Evolutionary conservation across 2,113 vertebrate genomes (phyloP), one percentile per base, ranked within the genome.

Genomic region (Solea senegalensis): DNA sequence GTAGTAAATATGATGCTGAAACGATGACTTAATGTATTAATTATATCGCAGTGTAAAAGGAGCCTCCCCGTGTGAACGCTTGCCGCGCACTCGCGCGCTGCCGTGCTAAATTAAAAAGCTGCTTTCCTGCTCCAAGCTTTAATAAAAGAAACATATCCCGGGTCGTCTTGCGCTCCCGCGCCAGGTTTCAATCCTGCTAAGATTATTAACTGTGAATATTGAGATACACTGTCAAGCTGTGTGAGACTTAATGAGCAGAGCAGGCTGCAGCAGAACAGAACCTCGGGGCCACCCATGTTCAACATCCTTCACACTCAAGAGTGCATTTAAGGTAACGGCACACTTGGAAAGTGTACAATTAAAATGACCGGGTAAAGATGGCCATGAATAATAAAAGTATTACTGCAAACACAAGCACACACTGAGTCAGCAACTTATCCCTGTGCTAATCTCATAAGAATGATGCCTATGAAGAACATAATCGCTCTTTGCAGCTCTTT

Each of bases 61-160:
- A 27, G 48, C 16, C 40, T 52, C 5, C 21, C 16, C 58, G 64
- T 74, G 49, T 52, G 53, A 68, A 78, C 52, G 26, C 13, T 51
- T 73, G 28, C 34, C 5, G 3, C 34, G 5, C 5, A 34, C 83
- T 83, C 81, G 69, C 69, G 69, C 72, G 41, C 67, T 28, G 43
- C 28, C 59, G 75, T 69, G 48, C 56, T 80, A 46, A 69, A 41
- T 48, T 73, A 45, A 54, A 46, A 69, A 45, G 16, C 1, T 48
- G 10, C 59, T 34, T 16, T 52, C 55, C 55, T 8, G 8, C 50
- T 49, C 56, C 3, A 15, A 7, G 44, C 5, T 52, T 54, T 12
- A 69, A 74, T 39, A 50, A 68, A 71, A 39, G 3, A 70, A 15
- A 27, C 14, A 44, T 1, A 5, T 3, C 48, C 52, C 48, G 11